These are phyloP conservation scores for Sitobion miscanthi DNA, from an alignment of 1,140 invertebrate species.

Conservation along the genomic window DNA sequence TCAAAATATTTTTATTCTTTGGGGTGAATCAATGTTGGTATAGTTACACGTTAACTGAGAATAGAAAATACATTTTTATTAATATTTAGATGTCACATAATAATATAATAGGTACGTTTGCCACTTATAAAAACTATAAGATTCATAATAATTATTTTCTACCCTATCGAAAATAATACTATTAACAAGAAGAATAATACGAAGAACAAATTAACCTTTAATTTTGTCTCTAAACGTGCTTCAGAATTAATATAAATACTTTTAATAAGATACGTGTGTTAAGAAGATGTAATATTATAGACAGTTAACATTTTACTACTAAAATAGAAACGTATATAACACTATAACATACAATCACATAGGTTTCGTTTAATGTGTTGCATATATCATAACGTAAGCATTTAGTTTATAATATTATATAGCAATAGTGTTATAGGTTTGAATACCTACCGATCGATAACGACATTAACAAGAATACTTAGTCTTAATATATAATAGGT, in stretches of 20 bases:
- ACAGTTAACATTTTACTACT: background rate
- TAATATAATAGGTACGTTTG: background rate
- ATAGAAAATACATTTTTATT: conserved; percentile 15
- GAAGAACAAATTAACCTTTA: background rate
- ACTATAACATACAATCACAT: background rate
- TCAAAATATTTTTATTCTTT: background rate
- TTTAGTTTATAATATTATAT: conserved; percentile 7
- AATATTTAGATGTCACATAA: conserved; percentile 2
- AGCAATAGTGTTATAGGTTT: background rate
- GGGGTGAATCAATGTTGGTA: background rate
- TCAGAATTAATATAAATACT: background rate
- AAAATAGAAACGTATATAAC: background rate
- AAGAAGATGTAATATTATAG: background rate
- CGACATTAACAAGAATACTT: background rate
- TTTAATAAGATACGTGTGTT: conserved; percentile 18
- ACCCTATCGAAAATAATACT: background rate
- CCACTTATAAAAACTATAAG: background rate
- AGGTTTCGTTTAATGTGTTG: background rate
- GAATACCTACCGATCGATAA: background rate
- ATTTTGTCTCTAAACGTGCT: background rate
- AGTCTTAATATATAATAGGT: conserved; percentile 1
- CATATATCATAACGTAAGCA: background rate
- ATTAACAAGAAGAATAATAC: background rate
- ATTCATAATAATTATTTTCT: background rate
- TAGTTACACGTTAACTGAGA: background rate